Base-by-base conservation (phyloP, 2,797 vertebrate genomes). In the Channa striata region DNA sequence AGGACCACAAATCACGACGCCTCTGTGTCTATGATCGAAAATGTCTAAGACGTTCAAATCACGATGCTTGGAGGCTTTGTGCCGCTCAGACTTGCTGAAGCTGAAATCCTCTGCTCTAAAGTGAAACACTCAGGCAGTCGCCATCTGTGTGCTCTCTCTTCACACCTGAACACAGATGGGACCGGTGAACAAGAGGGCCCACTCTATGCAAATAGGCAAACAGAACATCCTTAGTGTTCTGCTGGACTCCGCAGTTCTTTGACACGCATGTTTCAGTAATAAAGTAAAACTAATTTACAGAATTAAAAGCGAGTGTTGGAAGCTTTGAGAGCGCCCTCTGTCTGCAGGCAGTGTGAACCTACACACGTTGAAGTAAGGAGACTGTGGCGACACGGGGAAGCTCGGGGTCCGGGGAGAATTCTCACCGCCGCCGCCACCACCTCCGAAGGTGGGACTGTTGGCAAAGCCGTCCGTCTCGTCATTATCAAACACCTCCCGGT, bases 401-500 rank as follows among this genome's bases (percentile, higher is more conserved):
- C 91, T 81, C 66, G 93, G 92, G 86, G 84, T 94, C 71, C 71
- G 89, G 71, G 90, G 80, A 80, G 83, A 92, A 85, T 81, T 94
- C 96, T 98, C 95, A 97, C 96, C 96, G 6, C 25, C 96, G 6
- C 25, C 25, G 6, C 25, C 25, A 78, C 93, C 94, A 56, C 87
- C 81, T 87, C 84, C 78, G 53, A 91, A 86, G 33, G 90, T 90
- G 5, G 95, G 95, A 89, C 89, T 95, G 12, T 92, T 91, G 6
- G 91, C 72, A 9, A 92, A 82, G 30, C 91, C 80, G 23, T 96
- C 94, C 20, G 91, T 87, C 57, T 97, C 95, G 40, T 95, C 94
- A 0, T 96, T 96, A 75, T 97, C 96, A 0, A 97, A 99, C 10
- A 95, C 96, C 74, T 99, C 97, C 69, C 94, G 94, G 90, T 97